phyloP scores from a whole-genome alignment of 2,113 vertebrate species.

The Ammodytes marinus region DNA sequence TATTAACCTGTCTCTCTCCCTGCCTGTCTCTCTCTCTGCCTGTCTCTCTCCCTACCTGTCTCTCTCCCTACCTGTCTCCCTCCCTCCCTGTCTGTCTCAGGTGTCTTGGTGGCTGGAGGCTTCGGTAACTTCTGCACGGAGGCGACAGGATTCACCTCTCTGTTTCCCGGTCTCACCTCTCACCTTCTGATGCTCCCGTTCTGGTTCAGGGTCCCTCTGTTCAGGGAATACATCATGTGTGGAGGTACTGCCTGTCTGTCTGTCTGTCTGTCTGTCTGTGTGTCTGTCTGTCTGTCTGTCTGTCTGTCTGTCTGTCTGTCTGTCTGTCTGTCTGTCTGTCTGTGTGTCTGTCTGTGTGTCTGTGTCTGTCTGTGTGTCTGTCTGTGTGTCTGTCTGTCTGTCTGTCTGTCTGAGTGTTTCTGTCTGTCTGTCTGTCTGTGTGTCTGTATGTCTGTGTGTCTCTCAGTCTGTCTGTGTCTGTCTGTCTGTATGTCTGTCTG shows the following conservation, averaged over 20 bases:
- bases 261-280: not conserved
- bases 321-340: not conserved
- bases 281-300: not conserved
- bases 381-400: slow-evolving; percentile 6
- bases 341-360: too few species aligned
- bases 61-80: too few species aligned
- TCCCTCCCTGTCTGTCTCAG: not conserved
- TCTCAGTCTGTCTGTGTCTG: too few species aligned
- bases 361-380: not conserved
- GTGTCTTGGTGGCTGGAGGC: slow-evolving; percentile 44
- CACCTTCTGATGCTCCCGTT: slow-evolving; percentile 87
- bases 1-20: too few species aligned
- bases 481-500: too few species aligned
- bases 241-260: slow-evolving; percentile 70
- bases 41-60: too few species aligned
- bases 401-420: too few species aligned
- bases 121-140: slow-evolving; percentile 89
- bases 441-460: too few species aligned
- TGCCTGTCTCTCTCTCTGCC: too few species aligned
- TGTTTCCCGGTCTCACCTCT: slow-evolving; percentile 82
- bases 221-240: slow-evolving; percentile 87
- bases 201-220: slow-evolving; percentile 87
- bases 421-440: too few species aligned
- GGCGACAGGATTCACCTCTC: slow-evolving; percentile 79
- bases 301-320: slow-evolving; percentile 5